Conservation (phyloP, 2,797 vertebrate genomes). For the Corythornis leucogaster region DNA sequence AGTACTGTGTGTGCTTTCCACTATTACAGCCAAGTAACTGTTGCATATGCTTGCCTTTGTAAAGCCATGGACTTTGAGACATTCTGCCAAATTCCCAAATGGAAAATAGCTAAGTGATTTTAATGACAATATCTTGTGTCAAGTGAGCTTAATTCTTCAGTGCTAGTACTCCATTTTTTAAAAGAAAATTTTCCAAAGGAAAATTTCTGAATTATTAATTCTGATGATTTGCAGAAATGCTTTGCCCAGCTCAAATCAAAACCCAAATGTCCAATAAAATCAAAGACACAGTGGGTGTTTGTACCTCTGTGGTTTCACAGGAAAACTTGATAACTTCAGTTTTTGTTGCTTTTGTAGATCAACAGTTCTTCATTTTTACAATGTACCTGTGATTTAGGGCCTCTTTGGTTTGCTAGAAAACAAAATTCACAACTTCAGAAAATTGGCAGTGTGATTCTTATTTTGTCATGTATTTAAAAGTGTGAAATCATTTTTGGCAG, state of each 20-base stretch:
- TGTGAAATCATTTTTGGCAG: slow-evolving; percentile 55
- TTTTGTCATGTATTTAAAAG: slow-evolving; percentile 68
- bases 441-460: slow-evolving; percentile 26
- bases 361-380: slow-evolving; percentile 39
- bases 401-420: slow-evolving; percentile 30
- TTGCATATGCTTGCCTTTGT: background rate
- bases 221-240: background rate
- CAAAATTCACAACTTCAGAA: slow-evolving; percentile 42
- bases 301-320: background rate
- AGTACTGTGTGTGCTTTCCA: background rate
- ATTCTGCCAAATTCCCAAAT: background rate
- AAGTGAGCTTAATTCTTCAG: background rate
- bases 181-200: background rate
- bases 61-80: background rate
- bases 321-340: background rate
- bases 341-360: slow-evolving; percentile 14
- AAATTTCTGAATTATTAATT: background rate
- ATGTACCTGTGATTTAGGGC: slow-evolving; percentile 35
- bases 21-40: background rate
- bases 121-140: background rate
- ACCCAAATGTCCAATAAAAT: background rate
- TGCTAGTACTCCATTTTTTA: background rate
- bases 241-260: background rate
- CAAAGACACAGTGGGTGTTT: background rate
- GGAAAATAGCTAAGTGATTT: background rate